These are phyloP conservation scores for Drosophila equinoxialis DNA, from an alignment of 1,140 invertebrate species.

Conservation along the genomic window DNA sequence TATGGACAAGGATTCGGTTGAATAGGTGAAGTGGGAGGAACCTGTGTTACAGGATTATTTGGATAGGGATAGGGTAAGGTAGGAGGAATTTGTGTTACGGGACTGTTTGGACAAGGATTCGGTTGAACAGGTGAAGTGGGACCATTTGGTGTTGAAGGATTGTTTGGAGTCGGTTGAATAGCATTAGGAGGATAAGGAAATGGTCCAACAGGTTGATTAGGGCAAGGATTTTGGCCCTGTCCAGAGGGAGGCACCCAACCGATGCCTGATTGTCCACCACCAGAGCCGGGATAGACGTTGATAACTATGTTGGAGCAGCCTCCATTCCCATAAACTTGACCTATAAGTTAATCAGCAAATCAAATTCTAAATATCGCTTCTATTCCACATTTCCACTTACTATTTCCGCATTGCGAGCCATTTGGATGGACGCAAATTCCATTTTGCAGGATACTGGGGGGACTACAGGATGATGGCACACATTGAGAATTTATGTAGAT, in stretches of 20 bases:
- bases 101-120: constrained; percentile 22
- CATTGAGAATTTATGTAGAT: constrained; percentile 7
- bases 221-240: neutral
- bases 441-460: constrained; percentile 29
- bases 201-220: neutral
- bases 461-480: constrained; percentile 3
- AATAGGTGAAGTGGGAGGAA: neutral
- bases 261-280: constrained; percentile 12
- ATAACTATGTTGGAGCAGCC: constrained; percentile 20
- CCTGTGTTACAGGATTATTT: neutral
- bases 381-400: neutral
- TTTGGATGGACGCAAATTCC: constrained; percentile 35
- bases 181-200: neutral
- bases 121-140: constrained; percentile 5
- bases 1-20: constrained; percentile 8
- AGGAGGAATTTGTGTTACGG: neutral
- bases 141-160: neutral
- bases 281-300: constrained; percentile 8
- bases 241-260: neutral
- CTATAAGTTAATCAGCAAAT: constrained; percentile 4
- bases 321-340: constrained; percentile 29
- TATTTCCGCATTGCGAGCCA: neutral
- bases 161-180: constrained; percentile 15
- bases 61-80: too few species aligned
- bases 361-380: neutral